phyloP scores from a whole-genome alignment of 2,113 vertebrate genomes.

The Oncorhynchus kisutch region DNA sequence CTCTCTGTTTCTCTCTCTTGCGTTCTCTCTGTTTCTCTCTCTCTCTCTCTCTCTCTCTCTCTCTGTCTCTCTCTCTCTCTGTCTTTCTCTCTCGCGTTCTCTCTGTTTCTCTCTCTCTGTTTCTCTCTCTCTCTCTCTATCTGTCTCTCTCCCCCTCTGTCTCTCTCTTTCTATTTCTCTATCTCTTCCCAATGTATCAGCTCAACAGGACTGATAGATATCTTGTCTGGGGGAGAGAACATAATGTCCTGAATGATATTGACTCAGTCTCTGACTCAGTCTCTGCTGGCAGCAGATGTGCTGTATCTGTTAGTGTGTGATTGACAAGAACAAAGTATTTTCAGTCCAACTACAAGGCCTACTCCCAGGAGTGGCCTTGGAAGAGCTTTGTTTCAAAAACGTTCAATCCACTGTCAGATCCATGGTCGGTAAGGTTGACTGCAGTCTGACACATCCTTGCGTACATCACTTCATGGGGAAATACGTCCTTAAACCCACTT shows the following conservation, averaged over 20 bases:
- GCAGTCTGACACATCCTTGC: neutral
- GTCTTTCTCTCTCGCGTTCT: too few species aligned
- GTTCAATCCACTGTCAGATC: too few species aligned
- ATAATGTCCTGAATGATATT: too few species aligned
- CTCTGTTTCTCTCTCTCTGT: neutral
- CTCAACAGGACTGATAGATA: too few species aligned
- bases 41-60: fast-evolving
- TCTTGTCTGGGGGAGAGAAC: too few species aligned
- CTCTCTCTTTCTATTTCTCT: neutral
- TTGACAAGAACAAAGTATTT: neutral
- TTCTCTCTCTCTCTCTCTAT: neutral
- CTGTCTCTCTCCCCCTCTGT: too few species aligned
- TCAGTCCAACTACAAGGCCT: too few species aligned
- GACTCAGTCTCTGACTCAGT: conserved; percentile 2
- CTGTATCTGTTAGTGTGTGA: neutral
- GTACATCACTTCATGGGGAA: neutral
- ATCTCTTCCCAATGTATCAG: neutral
- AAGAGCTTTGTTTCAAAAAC: too few species aligned
- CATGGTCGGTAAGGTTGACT: too few species aligned
- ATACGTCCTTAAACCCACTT: neutral
- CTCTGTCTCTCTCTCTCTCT: too few species aligned
- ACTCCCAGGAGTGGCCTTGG: too few species aligned
- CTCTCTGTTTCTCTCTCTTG: too few species aligned
- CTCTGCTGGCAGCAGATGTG: conserved; percentile 17
- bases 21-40: fast-evolving